These are phyloP conservation scores for Chrysolina haemoptera DNA, from an alignment of 2,888 invertebrate genomes.

Conservation along the genomic window DNA sequence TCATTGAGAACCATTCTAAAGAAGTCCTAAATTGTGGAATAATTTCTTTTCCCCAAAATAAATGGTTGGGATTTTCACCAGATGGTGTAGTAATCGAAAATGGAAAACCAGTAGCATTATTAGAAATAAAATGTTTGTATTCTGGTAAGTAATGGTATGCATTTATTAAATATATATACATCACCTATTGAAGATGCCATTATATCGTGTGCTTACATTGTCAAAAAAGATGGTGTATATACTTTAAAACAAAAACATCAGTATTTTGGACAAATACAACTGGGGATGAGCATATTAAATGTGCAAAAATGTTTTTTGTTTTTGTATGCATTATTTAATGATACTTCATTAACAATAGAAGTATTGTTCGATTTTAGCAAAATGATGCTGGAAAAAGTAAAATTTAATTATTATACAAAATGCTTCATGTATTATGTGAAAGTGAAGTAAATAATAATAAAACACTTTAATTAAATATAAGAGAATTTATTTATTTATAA, in stretches of 20 bases:
- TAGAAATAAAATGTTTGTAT: conserved; percentile 28
- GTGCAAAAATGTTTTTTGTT: conserved; percentile 11
- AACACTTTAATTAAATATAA: background rate
- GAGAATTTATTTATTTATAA: conserved; percentile 2
- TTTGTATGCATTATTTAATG: conserved; percentile 4
- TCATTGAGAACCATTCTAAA: conserved; percentile 25
- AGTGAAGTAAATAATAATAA: conserved; percentile 8
- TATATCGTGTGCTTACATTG: conserved; percentile 6
- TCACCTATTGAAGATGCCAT: conserved; percentile 15
- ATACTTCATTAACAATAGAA: conserved; percentile 5
- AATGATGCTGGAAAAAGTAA: conserved; percentile 13
- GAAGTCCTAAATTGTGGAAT: conserved; percentile 25
- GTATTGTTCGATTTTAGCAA: conserved; percentile 1
- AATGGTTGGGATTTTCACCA: conserved; percentile 28
- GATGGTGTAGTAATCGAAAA: conserved; percentile 24
- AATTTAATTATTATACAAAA: conserved; percentile 8
- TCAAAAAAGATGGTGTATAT: conserved; percentile 11
- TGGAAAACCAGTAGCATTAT: conserved; percentile 20
- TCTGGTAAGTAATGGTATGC: conserved; percentile 25
- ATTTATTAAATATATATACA: background rate
- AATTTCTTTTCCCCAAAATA: conserved; percentile 22
- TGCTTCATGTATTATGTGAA: conserved; percentile 15
- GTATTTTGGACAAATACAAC: conserved; percentile 8
- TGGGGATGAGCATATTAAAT: conserved; percentile 15
- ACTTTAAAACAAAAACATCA: conserved; percentile 1